Base-by-base conservation (phyloP, 2,888 invertebrate genomes). In the Oscheius sp. region DNA sequence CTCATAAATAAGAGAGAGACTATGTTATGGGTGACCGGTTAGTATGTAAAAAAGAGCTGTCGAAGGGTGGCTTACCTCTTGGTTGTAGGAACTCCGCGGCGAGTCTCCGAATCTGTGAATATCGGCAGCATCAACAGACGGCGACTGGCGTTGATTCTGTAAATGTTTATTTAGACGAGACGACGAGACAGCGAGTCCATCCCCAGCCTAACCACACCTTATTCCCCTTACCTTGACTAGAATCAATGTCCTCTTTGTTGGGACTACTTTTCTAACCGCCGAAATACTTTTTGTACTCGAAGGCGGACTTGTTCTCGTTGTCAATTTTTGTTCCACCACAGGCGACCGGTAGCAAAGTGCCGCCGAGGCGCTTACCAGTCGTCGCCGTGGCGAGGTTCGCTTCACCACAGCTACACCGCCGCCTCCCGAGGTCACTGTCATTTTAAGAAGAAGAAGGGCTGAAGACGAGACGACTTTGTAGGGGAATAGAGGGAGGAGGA, bases 81-180 rank as follows among this genome's bases (percentile, higher is more conserved):
- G 64, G 56, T 72, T 72, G 46, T 72, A 76, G 25, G 69, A 72
- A 73, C 79, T 71, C 2, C 76, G 76, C 1, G 82, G 82, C 18
- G 80, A 80, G 59, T 82, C 82, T 2, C 77, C 79, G 43, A 81
- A 81, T 74, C 82, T 70, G 72, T 76, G 74, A 58, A 79, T 72
- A 29, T 80, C 74, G 9, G 61, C 46, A 18, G 45, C 45, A 21
- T 74, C 74, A 58, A 74, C 59, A 18, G 74, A 70, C 29, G 74
- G 74, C 21, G 74, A 74, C 45, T 74, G 61, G 53, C 74, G 74
- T 56, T 72, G 72, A 49, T 72, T 72, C 72, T 72, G 72, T 41
- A 72, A 71, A 63, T 63, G 45, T 63, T 63, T 63, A 29, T 45
- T 52, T 35, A 55, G 35, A 69, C n/a, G 35, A 35, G 35, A 35